Conservation (phyloP, 2,797 vertebrate genomes). For the Karalla daura region DNA sequence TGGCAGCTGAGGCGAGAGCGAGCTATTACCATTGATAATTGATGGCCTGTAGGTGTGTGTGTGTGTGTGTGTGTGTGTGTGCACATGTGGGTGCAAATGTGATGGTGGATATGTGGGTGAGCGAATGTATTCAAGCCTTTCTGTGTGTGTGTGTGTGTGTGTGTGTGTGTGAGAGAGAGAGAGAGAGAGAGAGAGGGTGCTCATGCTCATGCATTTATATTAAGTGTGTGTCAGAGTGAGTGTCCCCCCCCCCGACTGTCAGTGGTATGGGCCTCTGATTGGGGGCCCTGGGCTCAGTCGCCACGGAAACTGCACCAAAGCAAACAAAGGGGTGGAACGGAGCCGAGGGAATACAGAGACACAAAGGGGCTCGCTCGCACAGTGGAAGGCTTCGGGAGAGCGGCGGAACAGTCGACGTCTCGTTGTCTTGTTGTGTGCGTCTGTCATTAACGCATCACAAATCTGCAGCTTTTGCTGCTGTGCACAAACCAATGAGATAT, state of each 20-base stretch:
- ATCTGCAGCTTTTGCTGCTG: constrained; percentile 17
- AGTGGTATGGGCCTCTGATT: constrained; percentile 81
- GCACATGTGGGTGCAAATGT: constrained; percentile 2
- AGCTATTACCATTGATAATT: constrained; percentile 75
- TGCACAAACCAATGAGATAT: constrained; percentile 28
- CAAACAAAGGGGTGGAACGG: constrained; percentile 85
- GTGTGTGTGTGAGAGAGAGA: no score
- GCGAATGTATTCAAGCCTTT: not conserved
- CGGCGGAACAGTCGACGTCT: constrained; percentile 31
- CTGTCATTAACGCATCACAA: constrained; percentile 40
- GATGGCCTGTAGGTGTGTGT: constrained; percentile 63
- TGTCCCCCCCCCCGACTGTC: constrained; percentile 52
- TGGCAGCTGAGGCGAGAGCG: constrained; percentile 47
- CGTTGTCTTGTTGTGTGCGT: constrained; percentile 45
- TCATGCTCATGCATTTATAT: constrained; percentile 42
- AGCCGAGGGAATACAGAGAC: constrained; percentile 79
- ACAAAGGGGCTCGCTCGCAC: constrained; percentile 80
- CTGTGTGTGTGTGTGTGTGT: constrained; percentile 9
- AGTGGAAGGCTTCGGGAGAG: constrained; percentile 75
- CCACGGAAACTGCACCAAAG: constrained; percentile 86
- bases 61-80: no score
- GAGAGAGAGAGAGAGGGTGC: no score
- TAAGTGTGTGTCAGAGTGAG: constrained; percentile 37
- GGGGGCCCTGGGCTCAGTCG: constrained; percentile 80
- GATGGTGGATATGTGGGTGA: constrained; percentile 16